Conservation (phyloP, 2,113 vertebrate genomes). For the Boulengeromyrus knoepffleri region DNA sequence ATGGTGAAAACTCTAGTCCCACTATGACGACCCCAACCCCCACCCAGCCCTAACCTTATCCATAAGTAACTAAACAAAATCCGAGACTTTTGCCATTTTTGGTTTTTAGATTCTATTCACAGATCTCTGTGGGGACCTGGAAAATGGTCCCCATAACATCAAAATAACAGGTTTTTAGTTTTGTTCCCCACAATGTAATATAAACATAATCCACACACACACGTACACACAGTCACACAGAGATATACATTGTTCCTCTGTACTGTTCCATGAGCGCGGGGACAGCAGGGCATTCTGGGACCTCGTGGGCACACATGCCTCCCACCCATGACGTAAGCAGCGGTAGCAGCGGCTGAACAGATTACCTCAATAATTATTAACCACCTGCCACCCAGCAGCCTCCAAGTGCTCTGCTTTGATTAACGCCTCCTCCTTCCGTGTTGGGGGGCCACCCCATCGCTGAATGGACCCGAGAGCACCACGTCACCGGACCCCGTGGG, state of each 20-base stretch:
- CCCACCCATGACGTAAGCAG: conserved; percentile 31
- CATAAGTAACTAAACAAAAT: too few relatives aligned
- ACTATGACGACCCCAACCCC: too few relatives aligned
- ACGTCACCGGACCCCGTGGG: conserved; percentile 12
- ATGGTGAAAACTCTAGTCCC: too few relatives aligned
- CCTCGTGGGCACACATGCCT: neutral
- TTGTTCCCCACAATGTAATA: neutral
- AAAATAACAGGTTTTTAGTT: too few relatives aligned
- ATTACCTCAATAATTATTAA: conserved; percentile 48
- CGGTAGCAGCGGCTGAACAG: conserved; percentile 39
- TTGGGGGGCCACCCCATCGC: neutral
- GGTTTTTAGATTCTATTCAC: too few relatives aligned
- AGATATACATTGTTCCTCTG: conserved; percentile 24
- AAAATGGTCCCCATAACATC: too few relatives aligned
- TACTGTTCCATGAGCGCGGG: conserved; percentile 23
- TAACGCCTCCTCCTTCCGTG: neutral
- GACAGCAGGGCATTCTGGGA: conserved; percentile 26
- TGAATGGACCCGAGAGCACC: conserved; percentile 42
- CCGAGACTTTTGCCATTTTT: too few relatives aligned
- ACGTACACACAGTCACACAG: conserved; percentile 23
- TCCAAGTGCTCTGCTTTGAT: conserved; percentile 13
- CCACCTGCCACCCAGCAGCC: conserved; percentile 13
- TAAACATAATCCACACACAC: neutral
- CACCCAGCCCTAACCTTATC: too few relatives aligned
- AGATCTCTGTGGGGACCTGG: too few relatives aligned